Base-by-base conservation (phyloP, 2,113 vertebrate species). In the Antennarius striatus region DNA sequence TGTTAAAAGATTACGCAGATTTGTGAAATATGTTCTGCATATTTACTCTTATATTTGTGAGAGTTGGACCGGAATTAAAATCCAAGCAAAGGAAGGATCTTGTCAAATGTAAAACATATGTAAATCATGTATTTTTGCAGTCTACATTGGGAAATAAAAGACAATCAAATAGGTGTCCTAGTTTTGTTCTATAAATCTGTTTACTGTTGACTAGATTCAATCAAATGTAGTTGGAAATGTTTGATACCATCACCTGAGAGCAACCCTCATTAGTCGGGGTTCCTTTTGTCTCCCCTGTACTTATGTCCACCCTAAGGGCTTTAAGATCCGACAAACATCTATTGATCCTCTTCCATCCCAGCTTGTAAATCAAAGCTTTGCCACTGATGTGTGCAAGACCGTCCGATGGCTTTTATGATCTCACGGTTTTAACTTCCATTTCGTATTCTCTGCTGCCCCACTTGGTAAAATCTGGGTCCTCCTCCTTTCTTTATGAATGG, bases 401-500 rank as follows among this genome's bases (percentile, higher is more conserved):
- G 30, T 73, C 68, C 73, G 71, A 71, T 79, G 63, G 69, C 76
- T 82, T 85, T 84, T 71, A 80, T 81, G 84, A 85, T 76, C 77
- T 81, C 73, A 58, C n/a, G 5, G n/a, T 63, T 74, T 70, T 59
- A 71, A 49, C 74, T 62, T 69, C 65, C 64, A 71, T 81, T 85
- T 70, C 77, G 75, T 58, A 56, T 83, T 85, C 80, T 50, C 59
- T 68, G 42, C 65, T 50, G 60, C 55, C 56, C 59, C n/a, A 47
- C 48, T 78, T 67, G 59, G 64, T 79, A 61, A 75, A 83, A 75
- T 17, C 47, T 1, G 5, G 60, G 52, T 72, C 78, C 80, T 80
- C 69, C 74, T 63, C 60, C 62, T 79, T 70, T 65, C 55, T 67
- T 71, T 67, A 56, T 83, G 76, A 85, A 82, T 76, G 68, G 67